Base-by-base conservation (phyloP, 2,888 invertebrate genomes). In the Physocephala rufipes region DNA sequence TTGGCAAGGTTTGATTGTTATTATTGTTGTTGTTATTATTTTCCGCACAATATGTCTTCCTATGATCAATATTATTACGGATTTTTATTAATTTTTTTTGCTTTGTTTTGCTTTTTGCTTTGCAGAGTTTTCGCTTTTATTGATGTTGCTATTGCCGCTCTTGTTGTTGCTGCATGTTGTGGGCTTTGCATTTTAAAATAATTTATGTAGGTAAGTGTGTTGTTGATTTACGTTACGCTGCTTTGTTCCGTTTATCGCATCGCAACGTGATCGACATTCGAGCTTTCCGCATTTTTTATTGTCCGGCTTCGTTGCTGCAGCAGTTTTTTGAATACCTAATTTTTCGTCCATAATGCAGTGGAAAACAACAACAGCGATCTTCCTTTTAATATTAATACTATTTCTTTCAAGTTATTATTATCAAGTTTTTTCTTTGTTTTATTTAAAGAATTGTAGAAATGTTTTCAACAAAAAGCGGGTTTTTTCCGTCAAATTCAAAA, bases 161-260 rank as follows among this genome's bases (percentile, higher is more conserved):
- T 24, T 21, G 28, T 26, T 47, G 19, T 21, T 47, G 16, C 21
- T 58, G 55, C 16, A 7, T 36, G 36, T 36, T 36, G 36, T 36
- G 4, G 36, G 5, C 36, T 36, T 4, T 9, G 36, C 36, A 36
- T 36, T 36, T 12, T n/a, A 15, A 43, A 36, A 30, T 24, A 1
- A 55, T 24, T 43, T 71, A 71, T 72, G 64, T 73, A 66, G 73
- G 72, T 66, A 65, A 72, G 64, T 71, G 63, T 71, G 67, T 43
- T 71, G 69, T 4, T 21, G 26, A 21, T 24, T 30, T 61, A 47
- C 15, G 58, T 9, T 2, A 47, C 19, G 12, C 30, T 28, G 49
- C 51, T 51, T 24, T 30, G 49, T 45, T 67, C 28, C 24, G 43
- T 51, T 65, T 51, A 0, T 9, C 16, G 12, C 49, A 3, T 12